Conservation (phyloP, 1,140 invertebrate species). For the Sitobion miscanthi region DNA sequence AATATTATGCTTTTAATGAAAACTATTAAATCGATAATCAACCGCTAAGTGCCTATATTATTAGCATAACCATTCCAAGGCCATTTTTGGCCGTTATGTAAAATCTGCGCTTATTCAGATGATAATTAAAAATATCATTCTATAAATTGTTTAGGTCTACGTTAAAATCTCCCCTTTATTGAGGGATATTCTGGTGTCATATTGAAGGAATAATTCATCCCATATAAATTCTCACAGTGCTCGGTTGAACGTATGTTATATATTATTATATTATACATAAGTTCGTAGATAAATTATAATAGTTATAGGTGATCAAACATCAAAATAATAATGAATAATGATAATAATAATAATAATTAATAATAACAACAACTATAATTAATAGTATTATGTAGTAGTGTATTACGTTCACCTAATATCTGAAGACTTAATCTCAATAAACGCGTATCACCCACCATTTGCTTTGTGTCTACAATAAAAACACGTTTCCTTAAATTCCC, state of each 20-base stretch:
- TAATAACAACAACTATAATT: not conserved
- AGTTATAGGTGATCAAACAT: not conserved
- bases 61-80: not conserved
- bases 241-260: not conserved
- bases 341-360: not conserved
- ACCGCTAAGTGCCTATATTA: not conserved
- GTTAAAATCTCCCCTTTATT: not conserved
- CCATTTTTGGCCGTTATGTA: not conserved
- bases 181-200: not conserved
- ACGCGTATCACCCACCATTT: not conserved
- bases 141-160: not conserved
- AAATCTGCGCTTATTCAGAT: not conserved
- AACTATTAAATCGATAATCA: not conserved
- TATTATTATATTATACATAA: no score
- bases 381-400: not conserved
- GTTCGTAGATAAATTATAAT: not conserved
- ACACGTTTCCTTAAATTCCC: not conserved
- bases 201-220: not conserved
- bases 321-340: not conserved
- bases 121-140: not conserved
- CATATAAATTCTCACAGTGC: not conserved
- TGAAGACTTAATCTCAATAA: not conserved
- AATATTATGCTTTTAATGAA: not conserved
- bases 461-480: not conserved
- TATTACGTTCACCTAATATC: not conserved